Evolutionary conservation across 1,140 invertebrate genomes (phyloP).

Genomic region (Idris sp.): DNA sequence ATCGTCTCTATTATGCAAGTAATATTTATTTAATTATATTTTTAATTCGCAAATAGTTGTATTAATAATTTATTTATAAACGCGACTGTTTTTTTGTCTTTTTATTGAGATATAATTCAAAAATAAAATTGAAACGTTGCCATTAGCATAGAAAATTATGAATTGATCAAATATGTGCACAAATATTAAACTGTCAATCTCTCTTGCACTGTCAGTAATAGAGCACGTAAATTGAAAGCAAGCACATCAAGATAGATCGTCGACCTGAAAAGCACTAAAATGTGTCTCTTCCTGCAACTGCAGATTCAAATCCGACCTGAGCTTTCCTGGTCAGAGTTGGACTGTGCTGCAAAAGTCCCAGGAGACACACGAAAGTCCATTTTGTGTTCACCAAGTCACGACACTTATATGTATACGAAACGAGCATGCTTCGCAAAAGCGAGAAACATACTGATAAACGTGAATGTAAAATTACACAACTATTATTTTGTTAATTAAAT

Average conservation of each 20-base stretch:
- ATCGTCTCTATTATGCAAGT: too few species aligned
- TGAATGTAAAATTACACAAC: slow-evolving; percentile 38
- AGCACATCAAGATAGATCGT: slow-evolving; percentile 42
- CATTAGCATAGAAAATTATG: too few species aligned
- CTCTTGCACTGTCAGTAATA: slow-evolving; percentile 3
- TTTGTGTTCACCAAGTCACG: slow-evolving; percentile 30
- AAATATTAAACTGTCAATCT: slow-evolving; percentile 24
- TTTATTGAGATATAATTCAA: too few species aligned
- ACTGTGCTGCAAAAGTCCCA: slow-evolving; percentile 27
- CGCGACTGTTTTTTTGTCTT: too few species aligned
- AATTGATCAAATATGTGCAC: too few species aligned
- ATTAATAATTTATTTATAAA: too few species aligned
- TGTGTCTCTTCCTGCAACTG: slow-evolving; percentile 5
- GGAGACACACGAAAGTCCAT: slow-evolving; percentile 24
- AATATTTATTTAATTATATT: too few species aligned
- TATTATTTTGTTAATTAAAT: too few species aligned
- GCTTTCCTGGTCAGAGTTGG: neutral
- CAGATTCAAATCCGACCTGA: slow-evolving; percentile 18
- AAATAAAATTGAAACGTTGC: too few species aligned
- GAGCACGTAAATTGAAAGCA: slow-evolving; percentile 25
- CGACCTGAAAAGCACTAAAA: slow-evolving; percentile 38
- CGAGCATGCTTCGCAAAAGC: slow-evolving; percentile 36
- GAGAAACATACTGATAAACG: slow-evolving; percentile 27
- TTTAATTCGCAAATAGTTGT: too few species aligned
- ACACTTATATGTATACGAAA: slow-evolving; percentile 25